Base-by-base conservation (phyloP, 2,888 invertebrate genomes). In the Amphipoea oculea region DNA sequence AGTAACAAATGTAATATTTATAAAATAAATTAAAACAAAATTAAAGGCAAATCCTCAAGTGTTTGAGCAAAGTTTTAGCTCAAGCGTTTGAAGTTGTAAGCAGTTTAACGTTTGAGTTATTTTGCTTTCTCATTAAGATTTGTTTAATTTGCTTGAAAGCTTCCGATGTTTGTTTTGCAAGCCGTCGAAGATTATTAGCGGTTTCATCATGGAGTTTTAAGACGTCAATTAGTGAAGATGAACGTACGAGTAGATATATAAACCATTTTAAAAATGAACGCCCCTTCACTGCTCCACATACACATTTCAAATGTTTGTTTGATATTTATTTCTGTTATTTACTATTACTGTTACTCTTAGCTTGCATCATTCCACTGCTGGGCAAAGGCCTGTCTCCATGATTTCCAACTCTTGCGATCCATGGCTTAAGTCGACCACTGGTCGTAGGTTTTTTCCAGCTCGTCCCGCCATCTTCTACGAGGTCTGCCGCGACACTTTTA, bases 101-200 rank as follows among this genome's bases (percentile, higher is more conserved):
- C 69, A 78, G 66, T 78, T 76, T 65, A 73, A 67, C 69, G 70
- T 79, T 79, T 74, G 42, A 63, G 73, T 76, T 76, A 81, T 79
- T 88, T 76, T 51, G 73, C 63, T 79, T 77, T 73, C 68, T 76
- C 75, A 72, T 79, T 73, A 79, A 40, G 79, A 76, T 79, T 89
- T 84, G 82, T 89, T 86, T 84, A 79, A 88, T 83, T 84, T 88
- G 48, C 60, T 72, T 76, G 76, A 84, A 70, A 78, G 79, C 78
- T 75, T 81, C 29, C 12, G 57, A 69, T 80, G 62, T 82, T 85
- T 83, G 74, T 74, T 76, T 83, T 81, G 63, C 6, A 7, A 66
- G 51, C 54, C 73, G 69, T 76, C 72, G 42, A 83, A 81, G 75
- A 84, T 87, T 84, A 82, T 63, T 48, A 71, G 36, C n/a, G 62